A percentile compares a stretch with the other conserved stretches of the same genome.
phyloP scores from a whole-genome alignment of 2,797 vertebrate species.

The Hipposideros larvatus region DNA sequence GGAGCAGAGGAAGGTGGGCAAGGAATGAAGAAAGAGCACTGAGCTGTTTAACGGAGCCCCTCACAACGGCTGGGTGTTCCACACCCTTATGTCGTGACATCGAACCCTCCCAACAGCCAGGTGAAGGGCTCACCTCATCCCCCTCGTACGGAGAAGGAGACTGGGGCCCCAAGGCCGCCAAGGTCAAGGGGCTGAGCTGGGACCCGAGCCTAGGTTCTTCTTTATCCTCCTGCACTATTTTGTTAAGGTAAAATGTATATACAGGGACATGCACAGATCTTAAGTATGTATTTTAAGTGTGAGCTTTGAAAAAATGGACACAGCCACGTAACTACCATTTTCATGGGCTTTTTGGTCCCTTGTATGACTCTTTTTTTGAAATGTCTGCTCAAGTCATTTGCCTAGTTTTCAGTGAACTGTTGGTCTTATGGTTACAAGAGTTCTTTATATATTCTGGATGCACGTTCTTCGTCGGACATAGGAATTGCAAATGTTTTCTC shows the following conservation, averaged over 20 bases:
- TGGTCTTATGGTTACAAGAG: background rate
- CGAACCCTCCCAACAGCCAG: background rate
- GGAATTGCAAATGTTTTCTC: rapidly evolving
- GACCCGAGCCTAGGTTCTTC: too few species aligned
- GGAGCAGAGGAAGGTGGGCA: background rate
- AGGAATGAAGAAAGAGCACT: background rate
- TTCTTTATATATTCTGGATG: rapidly evolving
- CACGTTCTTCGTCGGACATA: background rate
- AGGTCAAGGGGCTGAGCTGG: background rate
- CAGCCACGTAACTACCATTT: rapidly evolving
- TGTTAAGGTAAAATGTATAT: background rate
- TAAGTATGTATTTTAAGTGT: background rate
- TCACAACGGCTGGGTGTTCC: rapidly evolving
- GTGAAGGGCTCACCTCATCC: background rate
- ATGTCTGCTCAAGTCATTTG: background rate
- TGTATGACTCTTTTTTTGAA: background rate
- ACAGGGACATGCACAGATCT: background rate
- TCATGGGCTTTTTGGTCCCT: background rate
- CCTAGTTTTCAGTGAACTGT: background rate
- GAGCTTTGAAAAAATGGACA: background rate
- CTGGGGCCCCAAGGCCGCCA: background rate
- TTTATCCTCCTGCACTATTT: background rate
- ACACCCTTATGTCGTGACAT: rapidly evolving
- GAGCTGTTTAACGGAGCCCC: rapidly evolving
- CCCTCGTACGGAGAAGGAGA: background rate